A percentile compares a stretch with the other conserved stretches of the same genome.
Evolutionary conservation across 1,140 invertebrate species (phyloP).

Genomic region (Formica exsecta): DNA sequence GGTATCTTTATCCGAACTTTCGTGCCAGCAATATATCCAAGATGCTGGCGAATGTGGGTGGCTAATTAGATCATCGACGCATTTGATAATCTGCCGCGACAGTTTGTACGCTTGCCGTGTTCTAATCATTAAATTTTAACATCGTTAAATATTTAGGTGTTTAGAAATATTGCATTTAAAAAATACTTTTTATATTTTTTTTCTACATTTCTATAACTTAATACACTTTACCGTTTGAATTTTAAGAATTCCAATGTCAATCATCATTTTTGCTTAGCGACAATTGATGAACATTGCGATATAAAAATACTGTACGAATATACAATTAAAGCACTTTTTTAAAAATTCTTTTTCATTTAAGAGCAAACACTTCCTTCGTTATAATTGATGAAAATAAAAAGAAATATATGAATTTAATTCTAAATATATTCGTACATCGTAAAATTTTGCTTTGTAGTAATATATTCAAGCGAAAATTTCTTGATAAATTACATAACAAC

Average conservation of each 20-base stretch:
- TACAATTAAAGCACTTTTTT: not conserved
- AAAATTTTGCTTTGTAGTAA: not conserved
- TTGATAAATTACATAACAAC: not conserved
- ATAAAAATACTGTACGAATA: not conserved
- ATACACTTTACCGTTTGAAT: not conserved
- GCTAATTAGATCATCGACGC: slow-evolving; percentile 40
- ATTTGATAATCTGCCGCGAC: slow-evolving; percentile 5
- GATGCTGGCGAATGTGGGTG: slow-evolving; percentile 3
- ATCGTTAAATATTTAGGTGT: slow-evolving; percentile 2
- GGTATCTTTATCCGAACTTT: slow-evolving; percentile 61
- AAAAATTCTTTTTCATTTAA: not conserved
- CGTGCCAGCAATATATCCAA: slow-evolving; percentile 46
- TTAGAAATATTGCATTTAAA: not conserved
- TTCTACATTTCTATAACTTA: not conserved
- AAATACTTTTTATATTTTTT: not conserved
- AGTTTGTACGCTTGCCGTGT: not conserved
- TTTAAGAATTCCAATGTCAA: not conserved
- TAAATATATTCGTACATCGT: too few species aligned
- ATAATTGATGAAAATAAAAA: too few species aligned
- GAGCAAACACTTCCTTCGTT: not conserved
- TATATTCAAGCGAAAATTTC: not conserved
- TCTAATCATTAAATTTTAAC: slow-evolving; percentile 8
- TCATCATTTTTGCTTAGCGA: not conserved
- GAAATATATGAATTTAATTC: too few species aligned
- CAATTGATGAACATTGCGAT: not conserved